phyloP scores from a whole-genome alignment of 2,113 vertebrate genomes.

The Brevimyrus niger region DNA sequence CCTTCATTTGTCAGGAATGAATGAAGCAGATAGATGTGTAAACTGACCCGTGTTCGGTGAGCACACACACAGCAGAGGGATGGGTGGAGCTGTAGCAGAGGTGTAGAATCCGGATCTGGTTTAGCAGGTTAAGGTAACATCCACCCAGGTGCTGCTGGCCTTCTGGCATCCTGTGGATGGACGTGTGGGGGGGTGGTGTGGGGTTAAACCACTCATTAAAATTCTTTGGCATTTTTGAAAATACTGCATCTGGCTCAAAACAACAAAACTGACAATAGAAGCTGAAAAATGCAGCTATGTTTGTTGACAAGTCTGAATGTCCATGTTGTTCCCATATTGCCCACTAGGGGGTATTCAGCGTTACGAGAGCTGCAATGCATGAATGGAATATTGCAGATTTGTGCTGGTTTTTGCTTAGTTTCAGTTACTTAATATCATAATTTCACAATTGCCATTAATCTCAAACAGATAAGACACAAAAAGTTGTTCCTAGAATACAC shows the following conservation, averaged over 20 bases:
- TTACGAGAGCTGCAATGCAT: background rate
- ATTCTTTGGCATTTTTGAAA: background rate
- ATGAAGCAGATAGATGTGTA: background rate
- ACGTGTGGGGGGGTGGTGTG: background rate
- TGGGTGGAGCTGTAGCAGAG: conserved; percentile 89
- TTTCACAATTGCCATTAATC: background rate
- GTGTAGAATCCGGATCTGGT: conserved; percentile 84
- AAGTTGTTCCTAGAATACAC: background rate
- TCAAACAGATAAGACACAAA: background rate
- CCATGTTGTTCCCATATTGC: background rate
- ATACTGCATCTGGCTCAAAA: background rate
- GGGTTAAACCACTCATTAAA: background rate
- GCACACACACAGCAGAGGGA: conserved; percentile 82
- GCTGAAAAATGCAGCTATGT: background rate
- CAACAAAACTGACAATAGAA: background rate
- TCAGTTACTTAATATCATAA: background rate
- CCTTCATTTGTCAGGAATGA: background rate
- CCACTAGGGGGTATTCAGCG: background rate
- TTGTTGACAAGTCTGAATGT: background rate
- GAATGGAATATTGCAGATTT: background rate
- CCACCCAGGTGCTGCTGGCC: conserved; percentile 83
- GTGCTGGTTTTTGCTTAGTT: background rate
- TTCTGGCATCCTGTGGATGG: conserved; percentile 69
- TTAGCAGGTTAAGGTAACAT: conserved; percentile 80
- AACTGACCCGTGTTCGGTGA: conserved; percentile 87